phyloP scores from a whole-genome alignment of 2,113 vertebrate species.

The Istiophorus platypterus region DNA sequence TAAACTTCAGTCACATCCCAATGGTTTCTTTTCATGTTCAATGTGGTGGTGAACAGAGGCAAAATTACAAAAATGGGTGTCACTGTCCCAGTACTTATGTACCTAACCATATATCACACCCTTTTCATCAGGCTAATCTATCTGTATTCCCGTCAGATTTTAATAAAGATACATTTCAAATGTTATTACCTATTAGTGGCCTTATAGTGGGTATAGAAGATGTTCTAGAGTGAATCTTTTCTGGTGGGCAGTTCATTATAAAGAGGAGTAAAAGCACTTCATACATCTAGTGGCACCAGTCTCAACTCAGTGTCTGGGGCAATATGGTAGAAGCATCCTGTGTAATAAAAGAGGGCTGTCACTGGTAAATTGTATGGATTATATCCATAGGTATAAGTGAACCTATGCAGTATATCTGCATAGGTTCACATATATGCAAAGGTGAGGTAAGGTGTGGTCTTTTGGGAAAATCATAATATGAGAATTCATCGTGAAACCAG shows the following conservation, averaged over 20 bases:
- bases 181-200: conserved; percentile 22
- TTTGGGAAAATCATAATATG: neutral
- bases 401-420: conserved; percentile 8
- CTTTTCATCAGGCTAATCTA: conserved; percentile 8
- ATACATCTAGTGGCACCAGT: neutral
- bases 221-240: conserved; percentile 9
- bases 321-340: neutral
- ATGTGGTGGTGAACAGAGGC: too few species aligned
- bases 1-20: too few species aligned
- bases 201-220: conserved; percentile 31
- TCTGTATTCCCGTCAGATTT: conserved; percentile 31
- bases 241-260: neutral
- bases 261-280: conserved; percentile 22
- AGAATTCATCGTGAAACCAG: conserved; percentile 20
- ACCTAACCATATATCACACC: neutral
- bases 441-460: neutral
- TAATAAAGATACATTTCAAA: conserved; percentile 40
- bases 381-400: too few species aligned
- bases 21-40: too few species aligned
- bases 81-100: too few species aligned
- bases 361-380: conserved; percentile 10
- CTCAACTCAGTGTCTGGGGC: neutral
- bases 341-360: conserved; percentile 24
- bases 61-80: too few species aligned
- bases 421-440: neutral